Evolutionary conservation across 2,113 vertebrate genomes (phyloP), one percentile per base, ranked within the genome.

Genomic region (Eudyptes chrysolophus): DNA sequence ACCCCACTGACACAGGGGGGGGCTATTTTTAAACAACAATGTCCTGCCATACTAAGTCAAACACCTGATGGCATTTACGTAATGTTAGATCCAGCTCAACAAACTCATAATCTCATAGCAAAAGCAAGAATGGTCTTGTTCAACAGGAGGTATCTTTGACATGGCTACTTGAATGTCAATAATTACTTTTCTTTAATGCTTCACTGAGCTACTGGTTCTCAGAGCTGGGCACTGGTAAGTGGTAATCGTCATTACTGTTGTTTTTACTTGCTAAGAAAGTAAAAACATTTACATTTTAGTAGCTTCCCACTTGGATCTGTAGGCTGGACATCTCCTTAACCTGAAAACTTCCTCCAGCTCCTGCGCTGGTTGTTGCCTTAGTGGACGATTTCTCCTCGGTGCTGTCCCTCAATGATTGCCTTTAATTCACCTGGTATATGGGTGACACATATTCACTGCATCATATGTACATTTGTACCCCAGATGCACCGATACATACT

Each of bases 281-380:
- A 42, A 42, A 42, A 42, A 42, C 42, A 42, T 42, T 42, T 15
- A 30, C 9, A 60, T 75, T 70, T 87, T 11, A 84, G 32, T 14
- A 84, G 7, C 10, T 68, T 44, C 24, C 52, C 26, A 27, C 14
- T 82, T 76, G 26, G 17, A 30, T 38, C 14, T 78, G 8, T 49
- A 55, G 51, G 26, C 20, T 58, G 42, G 60, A 48, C 4, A 9
- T 12, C 4, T 78, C n/a, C 29, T 71, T 51, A 55, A 51, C 27
- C 25, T 55, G 57, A 79, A 89, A 65, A 51, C 3, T 20, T 74
- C 5, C 30, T 78, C 13, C 38, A 78, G 4, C 20, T 84, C 38
- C 30, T 44, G 26, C 0, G 0, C 24, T 78, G 7, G 1, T 42
- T 61, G 8, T 49, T 81, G 16, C 25, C 66, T 13, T 61, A 20